Percentiles rank a stretch among this genome's conserved stretches.
phyloP scores from a whole-genome alignment of 2,888 invertebrate species.

The Amblyteles armatorius region DNA sequence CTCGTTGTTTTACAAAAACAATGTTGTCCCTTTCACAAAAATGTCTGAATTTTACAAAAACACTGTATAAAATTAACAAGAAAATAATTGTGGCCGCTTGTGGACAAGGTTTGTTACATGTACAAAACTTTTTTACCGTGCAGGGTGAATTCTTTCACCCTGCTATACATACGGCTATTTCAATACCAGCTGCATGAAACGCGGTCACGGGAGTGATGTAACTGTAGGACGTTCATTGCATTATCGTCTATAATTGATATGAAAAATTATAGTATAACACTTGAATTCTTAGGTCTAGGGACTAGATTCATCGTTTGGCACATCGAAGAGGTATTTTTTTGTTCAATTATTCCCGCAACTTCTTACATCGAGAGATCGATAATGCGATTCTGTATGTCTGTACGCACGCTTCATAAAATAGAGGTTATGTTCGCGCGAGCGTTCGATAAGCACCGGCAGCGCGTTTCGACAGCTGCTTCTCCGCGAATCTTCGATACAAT shows the following conservation, averaged over 20 bases:
- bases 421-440: slow-evolving; percentile 1
- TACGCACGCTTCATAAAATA: slow-evolving; percentile 38
- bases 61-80: too few species aligned
- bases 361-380: slow-evolving; percentile 11
- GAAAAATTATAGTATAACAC: slow-evolving; percentile 60
- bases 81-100: too few species aligned
- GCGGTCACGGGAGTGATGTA: too few species aligned
- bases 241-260: slow-evolving; percentile 35
- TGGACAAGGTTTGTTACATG: too few species aligned
- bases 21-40: too few species aligned
- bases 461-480: background rate
- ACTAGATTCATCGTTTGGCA: slow-evolving; percentile 74
- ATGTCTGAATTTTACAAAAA: too few species aligned
- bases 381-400: background rate
- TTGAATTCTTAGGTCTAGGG: slow-evolving; percentile 64
- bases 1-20: too few species aligned
- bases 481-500: slow-evolving; percentile 10
- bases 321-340: slow-evolving; percentile 74
- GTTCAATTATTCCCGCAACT: slow-evolving; percentile 61
- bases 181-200: too few species aligned
- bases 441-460: slow-evolving; percentile 40
- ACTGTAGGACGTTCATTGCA: background rate
- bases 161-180: too few species aligned
- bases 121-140: too few species aligned
- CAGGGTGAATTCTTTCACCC: too few species aligned